Conservation (phyloP, 2,797 vertebrate species). For the Anniella stebbinsi region DNA sequence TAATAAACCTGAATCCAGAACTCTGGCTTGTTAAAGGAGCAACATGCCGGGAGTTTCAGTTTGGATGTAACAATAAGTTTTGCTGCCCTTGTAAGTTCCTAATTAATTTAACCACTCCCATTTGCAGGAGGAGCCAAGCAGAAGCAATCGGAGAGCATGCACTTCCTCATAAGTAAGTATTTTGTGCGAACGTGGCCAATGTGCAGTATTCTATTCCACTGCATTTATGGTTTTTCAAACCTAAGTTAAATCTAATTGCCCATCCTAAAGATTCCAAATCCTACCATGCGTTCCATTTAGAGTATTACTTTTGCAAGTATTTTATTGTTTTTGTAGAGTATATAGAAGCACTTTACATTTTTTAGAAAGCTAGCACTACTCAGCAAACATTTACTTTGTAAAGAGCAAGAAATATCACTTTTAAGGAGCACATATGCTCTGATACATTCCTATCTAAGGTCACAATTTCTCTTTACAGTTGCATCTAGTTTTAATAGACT, state of each 20-base stretch:
- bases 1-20: no score
- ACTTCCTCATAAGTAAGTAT: no score
- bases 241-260: not conserved
- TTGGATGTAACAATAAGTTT: no score
- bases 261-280: not conserved
- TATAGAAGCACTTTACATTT: conserved; percentile 38
- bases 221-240: not conserved
- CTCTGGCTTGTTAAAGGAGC: no score
- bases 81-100: no score
- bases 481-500: conserved; percentile 24
- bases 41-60: no score
- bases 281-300: accelerated
- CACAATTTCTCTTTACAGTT: not conserved
- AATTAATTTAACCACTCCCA: no score
- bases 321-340: conserved; percentile 12
- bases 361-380: not conserved
- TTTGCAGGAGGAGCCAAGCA: no score
- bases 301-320: not conserved
- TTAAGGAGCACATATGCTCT: not conserved
- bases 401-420: not conserved
- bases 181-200: no score
- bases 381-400: conserved; percentile 30
- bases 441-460: not conserved
- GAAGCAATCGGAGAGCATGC: no score
- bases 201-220: not conserved